Evolutionary conservation across 2,888 invertebrate genomes (phyloP).

Genomic region (Spodoptera picta): DNA sequence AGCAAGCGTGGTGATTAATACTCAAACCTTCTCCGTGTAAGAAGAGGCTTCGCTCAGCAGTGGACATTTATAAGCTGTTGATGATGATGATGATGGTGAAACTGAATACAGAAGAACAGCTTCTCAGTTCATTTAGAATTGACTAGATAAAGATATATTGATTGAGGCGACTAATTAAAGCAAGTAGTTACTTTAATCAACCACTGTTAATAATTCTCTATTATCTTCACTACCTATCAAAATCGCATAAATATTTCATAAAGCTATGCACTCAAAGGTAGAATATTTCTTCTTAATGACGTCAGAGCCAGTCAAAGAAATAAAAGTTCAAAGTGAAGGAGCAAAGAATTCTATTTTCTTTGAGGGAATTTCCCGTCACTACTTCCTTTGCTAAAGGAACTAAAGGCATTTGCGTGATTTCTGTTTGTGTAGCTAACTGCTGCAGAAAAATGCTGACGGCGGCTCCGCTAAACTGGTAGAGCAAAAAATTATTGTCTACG

Average conservation of each 20-base stretch:
- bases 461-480: constrained; percentile 1
- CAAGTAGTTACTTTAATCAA: too few species aligned
- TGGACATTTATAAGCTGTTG: too few species aligned
- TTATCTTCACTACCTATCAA: too few species aligned
- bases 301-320: constrained; percentile 35
- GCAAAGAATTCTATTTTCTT: constrained; percentile 32
- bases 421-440: not conserved
- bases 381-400: constrained; percentile 35
- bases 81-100: too few species aligned
- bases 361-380: constrained; percentile 29
- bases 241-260: not conserved
- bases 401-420: constrained; percentile 5
- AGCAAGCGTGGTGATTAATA: too few species aligned
- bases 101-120: too few species aligned
- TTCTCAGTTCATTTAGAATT: too few species aligned
- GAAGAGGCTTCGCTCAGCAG: too few species aligned
- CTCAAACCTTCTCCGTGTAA: too few species aligned
- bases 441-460: not conserved
- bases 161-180: too few species aligned
- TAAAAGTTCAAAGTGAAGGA: constrained; percentile 42
- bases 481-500: not conserved
- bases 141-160: too few species aligned
- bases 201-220: too few species aligned
- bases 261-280: constrained; percentile 1
- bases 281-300: constrained; percentile 25